phyloP scores from a whole-genome alignment of 2,113 vertebrate genomes.

The Ailurus styani region DNA sequence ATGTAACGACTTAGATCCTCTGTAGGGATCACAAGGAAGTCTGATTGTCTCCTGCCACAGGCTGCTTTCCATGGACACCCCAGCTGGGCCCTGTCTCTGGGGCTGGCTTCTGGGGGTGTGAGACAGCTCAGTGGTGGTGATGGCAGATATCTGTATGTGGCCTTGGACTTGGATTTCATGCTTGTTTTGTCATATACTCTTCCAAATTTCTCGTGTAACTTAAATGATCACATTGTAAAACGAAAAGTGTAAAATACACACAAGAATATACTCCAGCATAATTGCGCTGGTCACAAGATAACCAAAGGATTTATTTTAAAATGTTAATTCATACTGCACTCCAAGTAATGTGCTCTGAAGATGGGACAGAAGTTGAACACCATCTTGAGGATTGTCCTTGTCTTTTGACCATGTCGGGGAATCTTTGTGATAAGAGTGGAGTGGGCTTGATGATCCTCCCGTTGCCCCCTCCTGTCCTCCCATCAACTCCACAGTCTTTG shows the following conservation, averaged over 20 bases:
- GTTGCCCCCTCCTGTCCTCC: accelerated
- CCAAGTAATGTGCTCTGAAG: background rate
- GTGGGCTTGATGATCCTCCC: background rate
- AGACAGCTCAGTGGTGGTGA: background rate
- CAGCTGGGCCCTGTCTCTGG: background rate
- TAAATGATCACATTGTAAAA: background rate
- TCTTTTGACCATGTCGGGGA: background rate
- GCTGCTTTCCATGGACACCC: background rate
- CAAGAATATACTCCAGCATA: background rate
- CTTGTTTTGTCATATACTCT: background rate
- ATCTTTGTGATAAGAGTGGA: background rate
- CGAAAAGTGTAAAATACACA: background rate
- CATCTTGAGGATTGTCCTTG: background rate
- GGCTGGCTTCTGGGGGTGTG: background rate
- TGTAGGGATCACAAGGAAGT: background rate
- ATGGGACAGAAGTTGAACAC: background rate
- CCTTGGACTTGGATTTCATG: background rate
- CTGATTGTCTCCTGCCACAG: background rate
- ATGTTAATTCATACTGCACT: background rate
- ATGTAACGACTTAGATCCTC: background rate
- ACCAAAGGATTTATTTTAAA: background rate
- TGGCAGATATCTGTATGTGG: background rate
- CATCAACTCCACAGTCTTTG: background rate
- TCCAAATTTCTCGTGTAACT: background rate
- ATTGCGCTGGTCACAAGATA: background rate